Percentiles rank a stretch among this genome's conserved stretches.
phyloP scores from a whole-genome alignment of 2,113 vertebrate species.

The Naja naja region DNA sequence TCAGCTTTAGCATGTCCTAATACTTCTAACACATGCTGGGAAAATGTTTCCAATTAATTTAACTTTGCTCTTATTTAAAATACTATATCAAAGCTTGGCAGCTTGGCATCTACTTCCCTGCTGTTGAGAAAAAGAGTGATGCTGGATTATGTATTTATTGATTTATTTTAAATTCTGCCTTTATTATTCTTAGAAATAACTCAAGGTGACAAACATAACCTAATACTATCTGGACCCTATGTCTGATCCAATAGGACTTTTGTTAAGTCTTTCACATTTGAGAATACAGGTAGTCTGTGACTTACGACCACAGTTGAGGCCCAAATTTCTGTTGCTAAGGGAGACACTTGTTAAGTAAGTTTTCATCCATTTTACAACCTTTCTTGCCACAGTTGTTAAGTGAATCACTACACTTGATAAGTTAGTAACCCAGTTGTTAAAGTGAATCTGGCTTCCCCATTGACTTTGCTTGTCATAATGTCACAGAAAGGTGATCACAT shows the following conservation, averaged over 20 bases:
- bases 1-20: constrained; percentile 74
- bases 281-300: not conserved
- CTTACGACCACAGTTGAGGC: not conserved
- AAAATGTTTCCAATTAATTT: constrained; percentile 68
- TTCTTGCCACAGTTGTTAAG: not conserved
- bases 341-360: not conserved
- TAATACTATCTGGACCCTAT: not conserved
- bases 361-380: not conserved
- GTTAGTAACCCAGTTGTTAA: not conserved
- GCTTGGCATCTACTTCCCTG: not conserved
- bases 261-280: not conserved
- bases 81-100: constrained; percentile 32
- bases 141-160: not conserved
- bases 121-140: not conserved
- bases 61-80: constrained; percentile 32
- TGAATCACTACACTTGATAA: not conserved
- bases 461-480: not conserved
- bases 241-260: not conserved
- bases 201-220: not conserved
- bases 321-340: not conserved
- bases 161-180: not conserved
- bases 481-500: not conserved
- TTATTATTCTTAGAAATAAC: not conserved
- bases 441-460: not conserved
- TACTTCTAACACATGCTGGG: constrained; percentile 65